Percentiles rank a stretch among this genome's conserved stretches.
These are phyloP conservation scores for Vidua macroura DNA, from an alignment of 2,113 vertebrate species.

Conservation along the genomic window DNA sequence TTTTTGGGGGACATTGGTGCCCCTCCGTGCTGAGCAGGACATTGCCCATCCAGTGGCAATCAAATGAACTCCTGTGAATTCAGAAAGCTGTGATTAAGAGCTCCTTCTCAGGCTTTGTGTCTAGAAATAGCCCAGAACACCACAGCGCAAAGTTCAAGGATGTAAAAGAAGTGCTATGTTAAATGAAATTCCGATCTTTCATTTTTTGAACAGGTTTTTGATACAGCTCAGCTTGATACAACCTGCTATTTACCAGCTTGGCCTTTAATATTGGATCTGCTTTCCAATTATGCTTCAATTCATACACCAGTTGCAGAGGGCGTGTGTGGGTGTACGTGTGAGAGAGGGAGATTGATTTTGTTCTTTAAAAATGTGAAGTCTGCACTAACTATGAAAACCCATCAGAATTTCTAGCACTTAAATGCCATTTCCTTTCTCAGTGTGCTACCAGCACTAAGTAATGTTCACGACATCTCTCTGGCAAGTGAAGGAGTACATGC, in stretches of 20 bases:
- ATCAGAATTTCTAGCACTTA: constrained; percentile 47
- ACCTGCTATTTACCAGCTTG: constrained; percentile 47
- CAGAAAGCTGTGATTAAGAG: neutral
- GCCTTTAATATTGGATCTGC: constrained; percentile 49
- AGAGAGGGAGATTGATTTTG: constrained; percentile 53
- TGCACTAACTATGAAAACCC: constrained; percentile 41
- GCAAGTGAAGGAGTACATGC: neutral
- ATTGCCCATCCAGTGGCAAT: neutral
- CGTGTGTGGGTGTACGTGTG: constrained; percentile 24
- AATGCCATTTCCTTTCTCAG: neutral
- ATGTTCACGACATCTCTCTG: neutral
- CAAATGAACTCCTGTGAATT: neutral
- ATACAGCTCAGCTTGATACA: constrained; percentile 31
- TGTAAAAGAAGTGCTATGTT: neutral
- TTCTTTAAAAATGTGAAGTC: constrained; percentile 56
- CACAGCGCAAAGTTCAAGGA: neutral
- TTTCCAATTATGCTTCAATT: constrained; percentile 56
- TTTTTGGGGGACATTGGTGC: rapidly evolving
- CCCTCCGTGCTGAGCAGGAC: neutral
- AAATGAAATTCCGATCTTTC: neutral
- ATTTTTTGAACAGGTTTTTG: constrained; percentile 29
- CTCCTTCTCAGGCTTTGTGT: neutral
- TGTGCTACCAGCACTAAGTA: neutral
- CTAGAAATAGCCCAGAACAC: neutral
- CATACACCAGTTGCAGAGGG: constrained; percentile 56